Conservation (phyloP, 1,140 invertebrate species). For the Drosophila subobscura region DNA sequence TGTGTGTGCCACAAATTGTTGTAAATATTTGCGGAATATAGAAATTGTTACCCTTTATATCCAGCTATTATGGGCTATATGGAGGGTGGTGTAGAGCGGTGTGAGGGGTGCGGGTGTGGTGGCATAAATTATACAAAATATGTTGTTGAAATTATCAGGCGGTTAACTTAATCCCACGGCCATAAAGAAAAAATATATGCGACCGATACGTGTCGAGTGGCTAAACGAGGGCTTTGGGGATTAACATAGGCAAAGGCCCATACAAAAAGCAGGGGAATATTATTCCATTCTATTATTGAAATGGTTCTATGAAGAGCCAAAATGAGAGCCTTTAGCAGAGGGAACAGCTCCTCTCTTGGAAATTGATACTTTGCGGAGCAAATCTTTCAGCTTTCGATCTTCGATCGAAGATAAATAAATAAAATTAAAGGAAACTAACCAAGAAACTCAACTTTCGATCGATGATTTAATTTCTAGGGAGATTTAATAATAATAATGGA, state of each 20-base stretch:
- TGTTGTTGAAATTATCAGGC: slow-evolving; percentile 75
- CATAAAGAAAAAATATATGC: slow-evolving; percentile 51
- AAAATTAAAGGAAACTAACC: too few relatives aligned
- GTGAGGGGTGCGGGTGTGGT: background rate
- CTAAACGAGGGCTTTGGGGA: slow-evolving; percentile 16
- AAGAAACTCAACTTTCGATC: too few relatives aligned
- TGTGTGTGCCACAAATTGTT: slow-evolving; percentile 71
- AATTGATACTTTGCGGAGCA: too few relatives aligned
- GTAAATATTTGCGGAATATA: slow-evolving; percentile 77
- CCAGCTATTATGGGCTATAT: slow-evolving; percentile 40
- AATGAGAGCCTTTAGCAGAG: too few relatives aligned
- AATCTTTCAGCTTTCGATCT: too few relatives aligned
- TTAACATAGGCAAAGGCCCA: slow-evolving; percentile 12
- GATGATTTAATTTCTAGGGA: too few relatives aligned
- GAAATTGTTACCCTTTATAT: slow-evolving; percentile 64
- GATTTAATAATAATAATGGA: too few relatives aligned
- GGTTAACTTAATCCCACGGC: slow-evolving; percentile 68
- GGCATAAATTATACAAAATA: slow-evolving; percentile 75
- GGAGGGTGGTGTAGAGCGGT: slow-evolving; percentile 35
- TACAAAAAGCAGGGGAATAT: slow-evolving; percentile 13
- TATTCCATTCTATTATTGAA: slow-evolving; percentile 24
- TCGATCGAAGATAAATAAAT: too few relatives aligned
- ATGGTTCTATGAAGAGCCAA: background rate
- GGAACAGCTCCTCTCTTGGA: too few relatives aligned
- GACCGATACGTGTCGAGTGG: slow-evolving; percentile 9